A percentile compares a stretch with the other conserved stretches of the same genome.
phyloP scores from a whole-genome alignment of 2,113 vertebrate genomes.

The Gobius niger region DNA sequence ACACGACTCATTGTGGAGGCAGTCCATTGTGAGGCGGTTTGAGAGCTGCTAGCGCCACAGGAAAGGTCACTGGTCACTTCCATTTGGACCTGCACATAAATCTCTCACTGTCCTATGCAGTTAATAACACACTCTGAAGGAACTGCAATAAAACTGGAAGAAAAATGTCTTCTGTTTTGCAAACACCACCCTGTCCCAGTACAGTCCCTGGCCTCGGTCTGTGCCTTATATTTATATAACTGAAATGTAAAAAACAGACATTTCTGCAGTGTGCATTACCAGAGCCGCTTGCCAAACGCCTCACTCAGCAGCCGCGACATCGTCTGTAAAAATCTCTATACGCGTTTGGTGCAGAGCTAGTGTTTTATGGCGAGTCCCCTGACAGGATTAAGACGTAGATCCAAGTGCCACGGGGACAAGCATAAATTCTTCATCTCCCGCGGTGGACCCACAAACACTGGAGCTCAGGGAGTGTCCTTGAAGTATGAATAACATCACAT shows the following conservation, averaged over 20 bases:
- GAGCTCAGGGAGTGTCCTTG: conserved; percentile 66
- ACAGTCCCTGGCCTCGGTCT: conserved; percentile 51
- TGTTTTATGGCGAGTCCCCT: conserved; percentile 68
- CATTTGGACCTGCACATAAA: conserved; percentile 73
- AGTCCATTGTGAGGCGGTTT: conserved; percentile 64
- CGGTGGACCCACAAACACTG: conserved; percentile 60
- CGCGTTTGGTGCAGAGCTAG: conserved; percentile 55
- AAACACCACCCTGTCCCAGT: conserved; percentile 65
- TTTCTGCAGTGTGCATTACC: conserved; percentile 61
- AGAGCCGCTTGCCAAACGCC: conserved; percentile 53
- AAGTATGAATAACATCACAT: conserved; percentile 70
- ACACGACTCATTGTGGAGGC: conserved; percentile 57
- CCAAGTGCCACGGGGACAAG: conserved; percentile 63
- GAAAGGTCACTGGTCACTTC: conserved; percentile 76
- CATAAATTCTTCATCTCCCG: conserved; percentile 71
- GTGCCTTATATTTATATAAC: conserved; percentile 65
- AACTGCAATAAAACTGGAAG: conserved; percentile 36
- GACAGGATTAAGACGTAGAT: conserved; percentile 72
- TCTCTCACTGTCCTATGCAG: conserved; percentile 53
- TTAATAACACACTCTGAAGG: conserved; percentile 60
- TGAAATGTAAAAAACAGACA: conserved; percentile 72
- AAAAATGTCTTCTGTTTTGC: conserved; percentile 62
- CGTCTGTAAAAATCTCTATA: conserved; percentile 42
- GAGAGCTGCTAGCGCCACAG: conserved; percentile 58
- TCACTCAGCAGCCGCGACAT: conserved; percentile 47